These are phyloP conservation scores for Danio kyathit DNA, from an alignment of 2,797 vertebrate species.

Conservation along the genomic window DNA sequence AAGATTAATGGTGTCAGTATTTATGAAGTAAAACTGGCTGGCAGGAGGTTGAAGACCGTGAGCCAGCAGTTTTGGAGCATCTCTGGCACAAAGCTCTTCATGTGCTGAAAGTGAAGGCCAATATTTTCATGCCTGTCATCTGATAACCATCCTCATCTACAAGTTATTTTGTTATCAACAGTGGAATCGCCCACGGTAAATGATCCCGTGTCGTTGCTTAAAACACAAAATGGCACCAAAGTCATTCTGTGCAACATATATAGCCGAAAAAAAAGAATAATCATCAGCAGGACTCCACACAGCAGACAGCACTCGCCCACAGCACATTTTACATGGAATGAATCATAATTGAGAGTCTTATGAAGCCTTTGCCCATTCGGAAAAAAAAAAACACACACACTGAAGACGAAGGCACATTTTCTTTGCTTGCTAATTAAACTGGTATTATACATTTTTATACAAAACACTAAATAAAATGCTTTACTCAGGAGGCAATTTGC, in stretches of 20 bases:
- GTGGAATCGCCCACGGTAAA: neutral
- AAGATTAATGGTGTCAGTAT: slow-evolving; percentile 20
- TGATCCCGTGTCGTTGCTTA: neutral
- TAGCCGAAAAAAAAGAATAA: neutral
- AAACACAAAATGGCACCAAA: slow-evolving; percentile 1
- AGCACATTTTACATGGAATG: slow-evolving; percentile 1
- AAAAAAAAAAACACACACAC: neutral
- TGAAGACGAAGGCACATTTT: slow-evolving; percentile 15
- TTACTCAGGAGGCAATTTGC: too few species aligned
- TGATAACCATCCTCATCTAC: neutral
- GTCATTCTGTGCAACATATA: neutral
- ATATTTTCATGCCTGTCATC: neutral
- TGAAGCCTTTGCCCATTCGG: neutral
- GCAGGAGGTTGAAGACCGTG: slow-evolving; percentile 1
- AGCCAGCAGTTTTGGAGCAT: slow-evolving; percentile 27
- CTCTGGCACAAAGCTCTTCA: slow-evolving; percentile 13
- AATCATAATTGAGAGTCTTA: slow-evolving; percentile 1
- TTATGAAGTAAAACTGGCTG: slow-evolving; percentile 20
- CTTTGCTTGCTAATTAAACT: neutral
- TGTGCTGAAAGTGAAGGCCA: neutral
- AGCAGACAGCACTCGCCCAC: neutral
- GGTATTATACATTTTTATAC: too few species aligned
- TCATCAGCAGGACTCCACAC: neutral
- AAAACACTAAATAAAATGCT: too few species aligned
- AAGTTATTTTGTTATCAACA: slow-evolving; percentile 14